These are phyloP conservation scores for Hestina assimilis DNA, from an alignment of 1,140 invertebrate genomes.

Conservation along the genomic window DNA sequence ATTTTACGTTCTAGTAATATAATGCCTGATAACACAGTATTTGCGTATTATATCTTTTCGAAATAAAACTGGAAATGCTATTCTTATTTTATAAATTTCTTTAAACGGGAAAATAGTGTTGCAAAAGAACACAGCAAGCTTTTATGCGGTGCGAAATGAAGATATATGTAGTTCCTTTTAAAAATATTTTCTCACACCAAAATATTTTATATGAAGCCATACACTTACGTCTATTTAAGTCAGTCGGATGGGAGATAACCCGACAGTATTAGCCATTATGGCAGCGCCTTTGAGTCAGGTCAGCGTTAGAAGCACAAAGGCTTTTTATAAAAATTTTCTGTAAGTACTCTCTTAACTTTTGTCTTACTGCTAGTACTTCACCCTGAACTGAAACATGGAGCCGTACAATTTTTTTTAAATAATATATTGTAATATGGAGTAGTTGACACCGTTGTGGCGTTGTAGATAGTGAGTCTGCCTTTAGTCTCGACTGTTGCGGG, in stretches of 20 bases:
- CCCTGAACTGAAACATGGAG: too few species aligned
- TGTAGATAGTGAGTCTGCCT: too few species aligned
- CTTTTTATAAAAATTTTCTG: conserved; percentile 57
- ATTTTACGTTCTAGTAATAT: too few species aligned
- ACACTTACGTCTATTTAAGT: conserved; percentile 20
- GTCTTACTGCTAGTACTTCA: too few species aligned
- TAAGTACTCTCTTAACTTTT: conserved; percentile 34
- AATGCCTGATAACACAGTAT: too few species aligned
- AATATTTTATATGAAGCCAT: conserved; percentile 17
- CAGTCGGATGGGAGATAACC: conserved; percentile 37
- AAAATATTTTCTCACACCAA: conserved; percentile 3
- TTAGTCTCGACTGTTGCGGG: too few species aligned
- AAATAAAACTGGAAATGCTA: neutral
- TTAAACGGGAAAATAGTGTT: neutral
- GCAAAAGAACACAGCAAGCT: neutral
- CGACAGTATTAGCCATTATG: conserved; percentile 53
- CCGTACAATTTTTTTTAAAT: too few species aligned
- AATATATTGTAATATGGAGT: too few species aligned
- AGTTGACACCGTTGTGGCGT: too few species aligned
- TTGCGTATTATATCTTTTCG: neutral
- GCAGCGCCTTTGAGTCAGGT: conserved; percentile 53
- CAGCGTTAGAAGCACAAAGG: conserved; percentile 41
- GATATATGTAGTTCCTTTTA: neutral
- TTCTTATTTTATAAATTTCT: neutral
- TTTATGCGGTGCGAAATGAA: neutral